Base-by-base conservation (phyloP, 2,888 invertebrate genomes). In the Geophilus truncorum region DNA sequence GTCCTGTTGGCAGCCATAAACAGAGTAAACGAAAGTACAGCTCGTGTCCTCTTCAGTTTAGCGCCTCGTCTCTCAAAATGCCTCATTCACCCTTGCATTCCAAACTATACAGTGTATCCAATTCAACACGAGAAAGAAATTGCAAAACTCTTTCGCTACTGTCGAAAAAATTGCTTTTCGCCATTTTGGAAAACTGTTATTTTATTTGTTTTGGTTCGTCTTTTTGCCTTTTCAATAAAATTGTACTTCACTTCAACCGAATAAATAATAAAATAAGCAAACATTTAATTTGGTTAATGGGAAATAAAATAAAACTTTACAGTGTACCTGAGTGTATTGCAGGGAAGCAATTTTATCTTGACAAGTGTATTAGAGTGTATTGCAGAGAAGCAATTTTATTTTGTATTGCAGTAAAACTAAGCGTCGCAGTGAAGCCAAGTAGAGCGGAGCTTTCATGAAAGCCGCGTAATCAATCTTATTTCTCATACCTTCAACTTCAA, bases 1-100 rank as follows among this genome's bases (percentile, higher is more conserved):
- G 70, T 70, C 70, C 70, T 70, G 70, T 70, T 70, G 70, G 70
- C 70, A 70, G 70, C 70, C 70, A 70, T 70, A 70, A 70, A 70
- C 70, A 70, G 70, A 70, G 70, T 70, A 70, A 70, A 70, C 70
- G 70, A 70, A 70, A 70, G 70, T 70, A 70, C 70, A 70, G 70
- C 70, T n/a, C 70, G 70, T 70, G 25, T 70, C 28, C 70, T 70
- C 70, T 70, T 70, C 70, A 70, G 70, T 70, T 70, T 70, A 70
- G 70, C 70, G 70, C 70, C 70, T 70, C 70, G 70, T 70, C 70
- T 70, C 70, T 70, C 70, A 70, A 70, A 70, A 70, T 70, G 70
- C 70, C 70, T 28, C 70, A 70, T 70, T 70, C 70, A 70, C 70
- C 70, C 70, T 70, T 70, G 70, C 70, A 70, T 70, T 70, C 70